A percentile compares a stretch with the other conserved stretches of the same genome.
These are phyloP conservation scores for Coracias cyanogaster DNA, from an alignment of 2,797 vertebrate genomes.

Conservation along the genomic window DNA sequence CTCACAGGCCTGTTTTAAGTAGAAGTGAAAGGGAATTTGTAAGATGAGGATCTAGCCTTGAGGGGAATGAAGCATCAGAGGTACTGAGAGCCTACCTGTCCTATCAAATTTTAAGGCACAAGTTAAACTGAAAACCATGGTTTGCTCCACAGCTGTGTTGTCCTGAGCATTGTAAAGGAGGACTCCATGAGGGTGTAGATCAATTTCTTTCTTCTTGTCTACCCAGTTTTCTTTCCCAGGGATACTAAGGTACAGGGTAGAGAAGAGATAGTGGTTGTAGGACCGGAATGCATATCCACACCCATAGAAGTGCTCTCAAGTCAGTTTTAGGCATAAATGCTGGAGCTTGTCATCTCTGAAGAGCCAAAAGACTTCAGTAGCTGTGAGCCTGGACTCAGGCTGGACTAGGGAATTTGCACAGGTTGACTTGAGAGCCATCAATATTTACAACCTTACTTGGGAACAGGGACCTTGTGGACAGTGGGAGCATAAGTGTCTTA, in stretches of 20 bases:
- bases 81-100: background rate
- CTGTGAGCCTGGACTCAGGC: background rate
- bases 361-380: background rate
- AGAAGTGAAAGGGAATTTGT: background rate
- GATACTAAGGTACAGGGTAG: background rate
- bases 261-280: background rate
- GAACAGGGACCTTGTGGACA: background rate
- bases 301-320: background rate
- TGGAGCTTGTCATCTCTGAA: background rate
- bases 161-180: background rate
- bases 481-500: background rate
- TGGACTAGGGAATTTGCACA: background rate
- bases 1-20: background rate
- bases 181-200: background rate
- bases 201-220: background rate
- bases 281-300: background rate
- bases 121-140: background rate
- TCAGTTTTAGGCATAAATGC: background rate
- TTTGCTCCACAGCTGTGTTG: background rate
- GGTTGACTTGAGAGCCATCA: background rate
- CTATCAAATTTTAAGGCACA: background rate
- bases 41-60: background rate
- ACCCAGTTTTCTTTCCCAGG: background rate
- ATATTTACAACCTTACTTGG: background rate
- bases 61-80: background rate